Evolutionary conservation across 2,888 invertebrate species (phyloP).

Genomic region (Polia nebulosa): DNA sequence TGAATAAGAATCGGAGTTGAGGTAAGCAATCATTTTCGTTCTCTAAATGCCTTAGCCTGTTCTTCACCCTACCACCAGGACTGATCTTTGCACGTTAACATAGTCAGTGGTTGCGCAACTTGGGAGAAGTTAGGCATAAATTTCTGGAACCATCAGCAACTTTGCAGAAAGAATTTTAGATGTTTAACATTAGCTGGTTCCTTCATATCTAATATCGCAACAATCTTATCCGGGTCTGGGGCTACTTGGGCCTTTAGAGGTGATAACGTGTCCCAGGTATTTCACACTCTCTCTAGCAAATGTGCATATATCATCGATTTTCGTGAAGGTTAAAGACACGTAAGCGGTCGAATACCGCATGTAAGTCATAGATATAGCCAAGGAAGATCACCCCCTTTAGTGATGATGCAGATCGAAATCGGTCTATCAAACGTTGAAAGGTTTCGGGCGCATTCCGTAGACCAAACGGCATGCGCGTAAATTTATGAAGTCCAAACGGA

Average conservation of each 20-base stretch:
- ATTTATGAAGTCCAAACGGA: background rate
- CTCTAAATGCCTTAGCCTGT: background rate
- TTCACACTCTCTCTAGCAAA: background rate
- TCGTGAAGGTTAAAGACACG: background rate
- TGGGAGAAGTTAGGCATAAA: background rate
- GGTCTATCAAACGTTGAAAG: background rate
- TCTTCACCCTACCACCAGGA: background rate
- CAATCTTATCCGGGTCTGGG: background rate
- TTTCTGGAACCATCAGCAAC: background rate
- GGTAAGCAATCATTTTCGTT: background rate
- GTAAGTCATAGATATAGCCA: background rate
- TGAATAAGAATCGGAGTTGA: background rate
- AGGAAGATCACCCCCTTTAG: background rate
- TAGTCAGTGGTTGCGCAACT: background rate
- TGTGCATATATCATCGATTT: background rate
- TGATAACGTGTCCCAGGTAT: background rate
- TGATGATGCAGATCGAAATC: background rate
- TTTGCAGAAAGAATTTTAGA: background rate
- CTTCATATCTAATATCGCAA: background rate
- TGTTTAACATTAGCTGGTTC: background rate
- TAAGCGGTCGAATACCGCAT: slow-evolving; percentile 1
- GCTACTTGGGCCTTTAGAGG: background rate
- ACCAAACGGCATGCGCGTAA: background rate
- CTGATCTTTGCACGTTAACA: background rate
- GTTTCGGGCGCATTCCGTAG: background rate